Evolutionary conservation across 2,797 vertebrate genomes (phyloP).

Genomic region (Thaleichthys pacificus): DNA sequence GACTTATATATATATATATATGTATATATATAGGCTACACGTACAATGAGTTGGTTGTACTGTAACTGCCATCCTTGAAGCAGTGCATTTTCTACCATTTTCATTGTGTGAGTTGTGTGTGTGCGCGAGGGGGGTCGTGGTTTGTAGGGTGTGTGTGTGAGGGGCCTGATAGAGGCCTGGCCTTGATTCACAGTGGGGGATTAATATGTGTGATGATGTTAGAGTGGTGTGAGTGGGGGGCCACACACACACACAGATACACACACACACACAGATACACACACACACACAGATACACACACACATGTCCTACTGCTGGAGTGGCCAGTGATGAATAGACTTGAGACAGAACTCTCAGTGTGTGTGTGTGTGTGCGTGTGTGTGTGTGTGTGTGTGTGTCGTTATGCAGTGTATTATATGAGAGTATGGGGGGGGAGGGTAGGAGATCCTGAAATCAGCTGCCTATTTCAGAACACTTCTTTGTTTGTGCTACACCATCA

Average conservation of each 20-base stretch:
- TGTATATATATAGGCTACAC: not conserved
- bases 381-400: conserved; percentile 11
- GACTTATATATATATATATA: not conserved
- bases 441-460: not conserved
- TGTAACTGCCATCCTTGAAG: not conserved
- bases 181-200: conserved; percentile 54
- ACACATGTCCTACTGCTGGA: conserved; percentile 21
- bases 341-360: conserved; percentile 6
- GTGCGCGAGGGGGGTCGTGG: not conserved
- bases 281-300: not conserved
- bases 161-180: conserved; percentile 56
- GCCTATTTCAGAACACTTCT: not conserved
- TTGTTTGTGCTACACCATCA: too few relatives aligned
- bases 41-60: not conserved
- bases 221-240: conserved; percentile 11
- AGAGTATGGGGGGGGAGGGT: not conserved
- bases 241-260: conserved; percentile 4
- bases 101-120: conserved; percentile 5
- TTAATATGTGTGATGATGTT: conserved; percentile 55
- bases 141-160: conserved; percentile 26
- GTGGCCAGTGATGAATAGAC: conserved; percentile 27
- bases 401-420: not conserved
- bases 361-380: conserved; percentile 7
- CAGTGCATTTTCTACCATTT: too few relatives aligned
- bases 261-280: not conserved